Conservation (phyloP, 2,113 vertebrate genomes). For the Amphiprion percula region DNA sequence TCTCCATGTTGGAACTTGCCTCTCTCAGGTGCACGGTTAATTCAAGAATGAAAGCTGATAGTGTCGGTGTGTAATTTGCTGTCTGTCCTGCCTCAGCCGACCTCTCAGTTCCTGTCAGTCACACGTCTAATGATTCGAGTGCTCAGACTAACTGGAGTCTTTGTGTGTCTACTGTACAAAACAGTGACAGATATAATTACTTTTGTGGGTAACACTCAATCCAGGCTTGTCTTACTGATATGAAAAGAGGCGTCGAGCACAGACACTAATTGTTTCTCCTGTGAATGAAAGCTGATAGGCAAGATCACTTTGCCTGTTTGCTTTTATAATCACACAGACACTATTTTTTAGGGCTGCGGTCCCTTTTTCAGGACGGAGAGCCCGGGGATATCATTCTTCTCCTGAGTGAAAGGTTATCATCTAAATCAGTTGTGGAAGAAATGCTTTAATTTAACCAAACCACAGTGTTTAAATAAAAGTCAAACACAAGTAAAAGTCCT, state of each 20-base stretch:
- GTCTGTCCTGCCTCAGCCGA: slow-evolving; percentile 3
- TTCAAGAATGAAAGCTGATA: slow-evolving; percentile 55
- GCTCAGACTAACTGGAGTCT: slow-evolving; percentile 73
- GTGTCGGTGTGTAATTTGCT: slow-evolving; percentile 36
- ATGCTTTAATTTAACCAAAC: neutral
- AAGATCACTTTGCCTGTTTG: slow-evolving; percentile 29
- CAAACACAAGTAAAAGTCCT: too few species aligned
- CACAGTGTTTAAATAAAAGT: too few species aligned
- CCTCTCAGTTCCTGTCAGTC: slow-evolving; percentile 50
- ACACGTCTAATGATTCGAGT: slow-evolving; percentile 32
- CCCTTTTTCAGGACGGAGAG: neutral
- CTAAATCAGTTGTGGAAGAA: neutral
- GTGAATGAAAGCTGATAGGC: slow-evolving; percentile 50
- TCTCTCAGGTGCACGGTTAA: slow-evolving; percentile 14
- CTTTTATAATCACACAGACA: slow-evolving; percentile 27
- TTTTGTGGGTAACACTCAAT: slow-evolving; percentile 51
- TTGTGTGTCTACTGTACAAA: slow-evolving; percentile 52
- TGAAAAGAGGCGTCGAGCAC: slow-evolving; percentile 47
- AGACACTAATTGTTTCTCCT: slow-evolving; percentile 62
- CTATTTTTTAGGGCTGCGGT: neutral
- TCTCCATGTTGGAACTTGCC: slow-evolving; percentile 30
- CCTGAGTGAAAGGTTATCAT: neutral
- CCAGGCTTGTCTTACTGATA: slow-evolving; percentile 51
- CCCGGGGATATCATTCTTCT: neutral
- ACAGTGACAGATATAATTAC: slow-evolving; percentile 59